These are phyloP conservation scores for Scaptomyza cyrtandrae DNA, from an alignment of 2,888 invertebrate genomes.

Conservation along the genomic window DNA sequence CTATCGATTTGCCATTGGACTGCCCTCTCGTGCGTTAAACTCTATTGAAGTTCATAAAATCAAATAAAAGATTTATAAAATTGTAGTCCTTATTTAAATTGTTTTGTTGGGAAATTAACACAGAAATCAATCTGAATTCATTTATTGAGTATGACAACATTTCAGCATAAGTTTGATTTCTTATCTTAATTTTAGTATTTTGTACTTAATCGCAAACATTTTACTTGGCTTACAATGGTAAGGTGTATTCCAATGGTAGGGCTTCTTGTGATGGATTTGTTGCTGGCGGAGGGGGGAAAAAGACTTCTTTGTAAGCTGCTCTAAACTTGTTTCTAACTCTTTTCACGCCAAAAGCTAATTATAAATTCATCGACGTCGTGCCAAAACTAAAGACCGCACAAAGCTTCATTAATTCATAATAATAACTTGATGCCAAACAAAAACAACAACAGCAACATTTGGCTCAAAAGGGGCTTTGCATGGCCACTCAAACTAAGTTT, in stretches of 20 bases:
- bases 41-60: slow-evolving; percentile 66
- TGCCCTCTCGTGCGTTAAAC: slow-evolving; percentile 46
- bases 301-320: slow-evolving; percentile 13
- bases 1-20: slow-evolving; percentile 15
- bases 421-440: slow-evolving; percentile 59
- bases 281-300: background rate
- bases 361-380: slow-evolving; percentile 70
- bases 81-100: background rate
- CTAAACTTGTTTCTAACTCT: slow-evolving; percentile 39
- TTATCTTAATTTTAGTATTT: background rate
- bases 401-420: slow-evolving; percentile 67
- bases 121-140: background rate
- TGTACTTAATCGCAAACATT: background rate
- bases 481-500: background rate
- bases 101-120: background rate
- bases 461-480: background rate
- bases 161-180: background rate
- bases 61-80: slow-evolving; percentile 4
- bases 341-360: slow-evolving; percentile 65
- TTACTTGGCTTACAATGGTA: background rate
- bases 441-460: slow-evolving; percentile 17
- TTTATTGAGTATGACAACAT: no score
- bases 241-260: background rate
- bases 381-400: slow-evolving; percentile 61
- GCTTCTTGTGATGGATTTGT: slow-evolving; percentile 4